Evolutionary conservation across 2,113 vertebrate genomes (phyloP), one percentile per base, ranked within the genome.

Genomic region (Egretta garzetta): DNA sequence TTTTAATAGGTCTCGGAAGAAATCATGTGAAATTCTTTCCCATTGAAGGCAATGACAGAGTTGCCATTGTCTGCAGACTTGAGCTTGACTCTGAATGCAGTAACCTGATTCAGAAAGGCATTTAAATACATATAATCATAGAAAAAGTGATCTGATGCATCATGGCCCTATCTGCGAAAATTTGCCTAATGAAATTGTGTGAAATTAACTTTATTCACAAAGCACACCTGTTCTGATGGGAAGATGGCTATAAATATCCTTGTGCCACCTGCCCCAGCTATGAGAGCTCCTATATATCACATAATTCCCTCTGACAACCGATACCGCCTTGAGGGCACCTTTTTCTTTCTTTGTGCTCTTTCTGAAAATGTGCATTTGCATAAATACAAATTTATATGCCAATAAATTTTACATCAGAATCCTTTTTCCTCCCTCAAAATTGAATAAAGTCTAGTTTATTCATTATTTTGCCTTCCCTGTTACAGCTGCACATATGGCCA

Each of bases 171-270:
- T 64, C 66, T 91, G 66, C 43, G 37, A 72, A 91, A 85, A 94
- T 96, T 81, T 93, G 47, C 93, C 59, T 96, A 88, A 95, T 94
- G 81, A 93, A 92, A 95, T 80, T 80, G 93, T 95, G 86, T 93
- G 77, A 91, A 97, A 94, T 96, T 91, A 80, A 85, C 91, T 97
- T 96, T 90, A 82, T 88, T 95, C 94, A 96, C 77, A 64, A 91
- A 93, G 81, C 93, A 91, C 96, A 97, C 95, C 97, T 97, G 95
- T 95, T 97, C 91, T 86, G 41, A 76, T 75, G 64, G 39, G 75
- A 52, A 93, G 93, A 62, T 72, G 41, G 58, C 93, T 97, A 94
- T 97, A 97, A 97, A 97, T 96, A 95, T 81, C 88, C 86, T 50
- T 63, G 37, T 96, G 71, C 93, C 96, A 96, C 84, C 95, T 97